Base-by-base conservation (phyloP, 2,888 invertebrate genomes). In the Eupithecia inturbata region DNA sequence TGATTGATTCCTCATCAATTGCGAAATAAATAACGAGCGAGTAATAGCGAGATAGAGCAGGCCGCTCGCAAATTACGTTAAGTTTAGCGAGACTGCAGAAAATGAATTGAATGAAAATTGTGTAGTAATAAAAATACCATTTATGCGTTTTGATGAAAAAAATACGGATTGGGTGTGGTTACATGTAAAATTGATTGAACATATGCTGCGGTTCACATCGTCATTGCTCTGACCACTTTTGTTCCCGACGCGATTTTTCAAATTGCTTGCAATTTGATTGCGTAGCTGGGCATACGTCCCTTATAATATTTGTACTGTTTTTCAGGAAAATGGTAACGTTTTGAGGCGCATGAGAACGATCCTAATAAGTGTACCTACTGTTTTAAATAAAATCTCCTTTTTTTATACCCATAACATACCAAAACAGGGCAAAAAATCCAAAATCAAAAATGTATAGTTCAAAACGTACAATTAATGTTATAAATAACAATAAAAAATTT, bases 131-230 rank as follows among this genome's bases (percentile, higher is more conserved):
- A 45, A 45, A 45, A 36, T 7, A 9, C 36, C 3, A 36, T 36
- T 9, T 36, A 36, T 9, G 1, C 41, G 33, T 62, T 75, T 71
- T 45, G n/a, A 69, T 67, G 36, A n/a, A 49, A 73, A 66, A 60
- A 67, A 73, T 77, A 53, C 53, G 74, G 57, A 74, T 77, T 60
- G 70, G 68, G 64, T 67, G 70, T 64, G 69, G 39, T 73, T 71
- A 73, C 76, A 81, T 82, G 82, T 82, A 83, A 84, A 88, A 89
- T 88, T 87, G 89, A 91, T 91, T 88, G 89, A 88, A 89, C 89
- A 88, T 85, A 85, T 89, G 88, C 83, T 78, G 77, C 68, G 79
- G 81, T 85, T 89, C 88, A 83, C 89, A 86, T 60, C 69, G 36
- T 69, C 60, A 57, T 36, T 31, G 33, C 53, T 33, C 62, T 28